Evolutionary conservation across 2,888 invertebrate genomes (phyloP), one percentile per base, ranked within the genome.

Genomic region (Punctoribates punctum): DNA sequence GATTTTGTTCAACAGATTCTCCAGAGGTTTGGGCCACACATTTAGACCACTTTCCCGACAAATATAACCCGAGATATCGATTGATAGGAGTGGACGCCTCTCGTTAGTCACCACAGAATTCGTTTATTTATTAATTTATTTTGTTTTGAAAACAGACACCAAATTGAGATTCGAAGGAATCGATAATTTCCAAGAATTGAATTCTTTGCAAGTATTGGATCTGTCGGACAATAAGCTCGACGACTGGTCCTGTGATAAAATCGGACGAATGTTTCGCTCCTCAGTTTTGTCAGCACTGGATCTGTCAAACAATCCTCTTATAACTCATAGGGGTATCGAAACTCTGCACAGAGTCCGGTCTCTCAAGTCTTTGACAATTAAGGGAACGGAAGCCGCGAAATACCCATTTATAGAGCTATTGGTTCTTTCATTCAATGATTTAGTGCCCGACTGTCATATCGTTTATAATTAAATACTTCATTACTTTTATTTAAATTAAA

Each of bases 61-160:
- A 80, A 5, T 91, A 85, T 82, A 84, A 87, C 78, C 86, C 88
- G 0, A 86, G 87, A 0, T 89, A 88, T 81, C 84, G 87, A 79
- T 82, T 97, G 6, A 92, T 94, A 84, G 93, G 90, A 0, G 85
- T 98, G 25, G 93, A 96, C 84, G 91, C 91, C 75, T 88, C 89
- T 5, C 87, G 88, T 74, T 3, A 73, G 62, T 42, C 11, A n/a
- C 2, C n/a, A 2, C n/a, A 6, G 3, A 17, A 2, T 15, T 48
- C 48, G 11, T 13, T 48, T 34, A 8, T 29, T 13, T 3, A 42
- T 42, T 51, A 20, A 27, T 73, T 17, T n/a, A 6, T 73, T 57
- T 20, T 57, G 9, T 20, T 20, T 57, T 57, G 46, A 17, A 15
- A 11, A 48, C n/a, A 74, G 75, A 75, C 72, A 89, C 92, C 81